Conservation (phyloP, 2,113 vertebrate genomes). For the Heloderma charlesbogerti region DNA sequence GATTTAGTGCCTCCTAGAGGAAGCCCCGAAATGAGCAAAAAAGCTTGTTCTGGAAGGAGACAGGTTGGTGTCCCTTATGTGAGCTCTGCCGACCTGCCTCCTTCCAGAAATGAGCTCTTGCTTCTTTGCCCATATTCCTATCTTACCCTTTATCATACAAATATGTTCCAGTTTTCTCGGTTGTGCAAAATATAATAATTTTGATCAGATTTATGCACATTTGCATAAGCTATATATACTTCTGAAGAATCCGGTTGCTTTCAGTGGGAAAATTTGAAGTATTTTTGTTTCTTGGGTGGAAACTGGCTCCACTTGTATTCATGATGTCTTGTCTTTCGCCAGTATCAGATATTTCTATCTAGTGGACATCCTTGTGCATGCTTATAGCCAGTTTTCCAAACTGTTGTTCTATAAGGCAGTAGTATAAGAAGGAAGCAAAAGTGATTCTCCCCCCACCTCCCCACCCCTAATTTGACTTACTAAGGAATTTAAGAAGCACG, state of each 20-base stretch:
- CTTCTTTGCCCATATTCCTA: not conserved
- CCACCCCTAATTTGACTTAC: not conserved
- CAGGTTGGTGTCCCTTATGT: too few relatives aligned
- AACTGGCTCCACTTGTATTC: not conserved
- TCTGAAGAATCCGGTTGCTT: not conserved
- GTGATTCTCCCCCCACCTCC: not conserved
- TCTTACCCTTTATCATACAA: too few relatives aligned
- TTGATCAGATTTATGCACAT: not conserved
- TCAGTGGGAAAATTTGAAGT: not conserved
- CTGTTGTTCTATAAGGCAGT: not conserved
- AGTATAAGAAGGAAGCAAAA: constrained; percentile 25
- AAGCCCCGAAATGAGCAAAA: too few relatives aligned
- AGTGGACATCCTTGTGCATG: not conserved
- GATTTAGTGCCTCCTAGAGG: too few relatives aligned
- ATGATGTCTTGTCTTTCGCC: not conserved
- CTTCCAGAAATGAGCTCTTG: too few relatives aligned
- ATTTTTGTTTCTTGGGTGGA: not conserved
- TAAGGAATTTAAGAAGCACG: constrained; percentile 33
- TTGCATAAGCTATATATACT: not conserved
- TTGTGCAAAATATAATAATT: not conserved
- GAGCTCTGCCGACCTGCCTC: too few relatives aligned
- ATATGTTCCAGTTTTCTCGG: not conserved
- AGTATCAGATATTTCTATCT: too few relatives aligned
- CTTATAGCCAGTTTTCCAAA: not conserved
- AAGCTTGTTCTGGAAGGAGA: too few relatives aligned